Conservation (phyloP, 2,888 invertebrate species). For the Volucella zonaria region DNA sequence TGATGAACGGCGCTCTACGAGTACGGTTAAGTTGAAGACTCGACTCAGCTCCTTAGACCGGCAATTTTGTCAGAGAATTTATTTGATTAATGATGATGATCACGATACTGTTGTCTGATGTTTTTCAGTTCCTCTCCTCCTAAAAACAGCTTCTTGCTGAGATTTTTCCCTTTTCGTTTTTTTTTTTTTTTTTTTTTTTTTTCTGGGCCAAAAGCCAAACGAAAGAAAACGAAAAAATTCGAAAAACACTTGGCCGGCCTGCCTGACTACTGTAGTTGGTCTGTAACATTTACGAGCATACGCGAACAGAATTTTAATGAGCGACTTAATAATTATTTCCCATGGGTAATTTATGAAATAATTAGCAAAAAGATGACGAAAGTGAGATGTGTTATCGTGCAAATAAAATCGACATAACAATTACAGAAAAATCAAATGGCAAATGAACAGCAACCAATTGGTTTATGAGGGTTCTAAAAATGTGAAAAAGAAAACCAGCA, state of each 20-base stretch:
- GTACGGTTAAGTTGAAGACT: not conserved
- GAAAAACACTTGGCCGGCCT: not conserved
- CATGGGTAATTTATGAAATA: conserved; percentile 65
- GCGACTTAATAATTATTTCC: conserved; percentile 62
- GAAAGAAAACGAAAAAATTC: not conserved
- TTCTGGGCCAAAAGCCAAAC: conserved; percentile 52
- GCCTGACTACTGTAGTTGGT: not conserved
- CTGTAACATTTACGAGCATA: conserved; percentile 11
- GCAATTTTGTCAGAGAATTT: conserved; percentile 44
- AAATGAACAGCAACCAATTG: conserved; percentile 1
- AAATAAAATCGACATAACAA: conserved; percentile 48
- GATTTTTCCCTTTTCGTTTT: not conserved
- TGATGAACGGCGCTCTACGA: too few species aligned
- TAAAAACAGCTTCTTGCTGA: not conserved
- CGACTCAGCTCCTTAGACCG: not conserved
- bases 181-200: too few species aligned
- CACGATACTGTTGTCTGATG: conserved; percentile 42
- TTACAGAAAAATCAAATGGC: not conserved
- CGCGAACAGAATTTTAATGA: conserved; percentile 63
- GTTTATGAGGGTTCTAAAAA: conserved; percentile 12
- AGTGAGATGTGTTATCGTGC: conserved; percentile 55
- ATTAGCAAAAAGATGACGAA: conserved; percentile 64
- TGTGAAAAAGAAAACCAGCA: conserved; percentile 50
- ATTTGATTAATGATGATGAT: conserved; percentile 65
- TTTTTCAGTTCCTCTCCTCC: not conserved